phyloP scores from a whole-genome alignment of 2,888 invertebrate genomes.

The Nemotelus pantherinus region DNA sequence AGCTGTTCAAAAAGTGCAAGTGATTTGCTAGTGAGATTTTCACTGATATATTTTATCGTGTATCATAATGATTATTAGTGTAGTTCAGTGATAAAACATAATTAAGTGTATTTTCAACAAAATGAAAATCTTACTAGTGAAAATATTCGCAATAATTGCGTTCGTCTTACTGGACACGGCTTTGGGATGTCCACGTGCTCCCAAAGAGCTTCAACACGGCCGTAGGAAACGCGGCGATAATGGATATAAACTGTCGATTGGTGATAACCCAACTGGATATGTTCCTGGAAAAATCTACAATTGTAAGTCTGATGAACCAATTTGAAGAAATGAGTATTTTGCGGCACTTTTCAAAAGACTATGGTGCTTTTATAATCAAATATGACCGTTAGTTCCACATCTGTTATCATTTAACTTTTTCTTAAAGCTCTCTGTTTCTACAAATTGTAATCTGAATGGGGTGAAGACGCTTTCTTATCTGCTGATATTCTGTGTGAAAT shows the following conservation, averaged over 20 bases:
- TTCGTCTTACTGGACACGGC: not conserved
- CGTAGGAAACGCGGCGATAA: constrained; percentile 82
- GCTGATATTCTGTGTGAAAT: no score
- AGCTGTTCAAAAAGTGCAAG: not conserved
- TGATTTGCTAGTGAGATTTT: not conserved
- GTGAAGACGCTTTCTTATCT: no score
- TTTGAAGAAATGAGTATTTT: no score
- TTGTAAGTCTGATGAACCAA: constrained; percentile 64
- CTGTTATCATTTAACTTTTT: no score
- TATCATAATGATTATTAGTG: no score
- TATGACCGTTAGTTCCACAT: no score
- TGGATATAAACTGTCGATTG: constrained; percentile 83
- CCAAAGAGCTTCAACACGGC: constrained; percentile 61
- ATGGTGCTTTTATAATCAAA: no score
- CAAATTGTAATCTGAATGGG: no score
- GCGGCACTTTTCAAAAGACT: no score
- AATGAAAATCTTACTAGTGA: not conserved
- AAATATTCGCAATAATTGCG: constrained; percentile 2
- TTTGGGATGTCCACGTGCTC: constrained; percentile 60
- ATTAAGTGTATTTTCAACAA: not conserved
- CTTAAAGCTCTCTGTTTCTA: no score
- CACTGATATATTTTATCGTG: no score
- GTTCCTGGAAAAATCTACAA: constrained; percentile 85
- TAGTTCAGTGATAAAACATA: no score
- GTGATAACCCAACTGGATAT: constrained; percentile 83